Conservation (phyloP, 2,797 vertebrate genomes). For the Micrastur ruficollis region DNA sequence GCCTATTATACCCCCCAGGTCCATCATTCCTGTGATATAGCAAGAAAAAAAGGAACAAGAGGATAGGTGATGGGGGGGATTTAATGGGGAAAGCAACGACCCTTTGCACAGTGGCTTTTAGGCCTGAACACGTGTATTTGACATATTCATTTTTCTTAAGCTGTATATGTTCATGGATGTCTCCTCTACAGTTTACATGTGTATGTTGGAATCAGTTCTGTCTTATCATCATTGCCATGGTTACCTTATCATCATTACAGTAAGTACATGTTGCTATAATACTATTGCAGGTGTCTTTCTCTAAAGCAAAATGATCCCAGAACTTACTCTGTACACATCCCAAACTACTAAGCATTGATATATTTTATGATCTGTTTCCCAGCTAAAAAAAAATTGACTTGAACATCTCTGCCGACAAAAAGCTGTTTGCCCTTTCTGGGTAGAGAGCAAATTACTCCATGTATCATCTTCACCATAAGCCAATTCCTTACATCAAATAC, state of each 20-base stretch:
- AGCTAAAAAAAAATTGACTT: neutral
- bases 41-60: neutral
- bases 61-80: neutral
- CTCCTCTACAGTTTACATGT: neutral
- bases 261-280: neutral
- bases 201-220: neutral
- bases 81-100: neutral
- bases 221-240: slow-evolving; percentile 38
- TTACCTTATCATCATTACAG: slow-evolving; percentile 41
- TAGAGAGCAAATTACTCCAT: neutral
- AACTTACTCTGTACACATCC: neutral
- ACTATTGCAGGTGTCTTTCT: neutral
- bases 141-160: neutral
- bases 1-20: neutral
- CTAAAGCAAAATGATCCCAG: neutral
- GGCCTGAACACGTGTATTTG: neutral
- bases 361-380: neutral
- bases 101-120: neutral
- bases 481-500: neutral
- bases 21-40: neutral
- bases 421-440: neutral
- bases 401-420: neutral
- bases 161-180: neutral
- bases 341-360: neutral
- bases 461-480: neutral